A percentile compares a stretch with the other conserved stretches of the same genome.
These are phyloP conservation scores for Pyralis farinalis DNA, from an alignment of 2,888 invertebrate genomes.

Conservation along the genomic window DNA sequence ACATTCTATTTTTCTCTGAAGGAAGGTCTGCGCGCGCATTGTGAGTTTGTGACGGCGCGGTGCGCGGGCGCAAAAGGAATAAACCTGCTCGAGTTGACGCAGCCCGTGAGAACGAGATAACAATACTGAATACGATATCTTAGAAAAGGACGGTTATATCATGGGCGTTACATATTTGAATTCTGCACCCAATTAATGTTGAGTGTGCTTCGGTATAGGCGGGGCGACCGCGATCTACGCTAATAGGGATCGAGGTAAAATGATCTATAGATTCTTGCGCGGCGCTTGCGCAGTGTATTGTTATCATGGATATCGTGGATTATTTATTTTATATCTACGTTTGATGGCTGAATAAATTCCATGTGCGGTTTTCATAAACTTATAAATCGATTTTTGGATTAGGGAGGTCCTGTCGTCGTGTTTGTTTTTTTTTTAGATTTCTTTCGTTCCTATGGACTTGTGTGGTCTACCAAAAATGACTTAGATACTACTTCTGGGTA, in stretches of 20 bases:
- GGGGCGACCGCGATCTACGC: slow-evolving; percentile 62
- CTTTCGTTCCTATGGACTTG: background rate
- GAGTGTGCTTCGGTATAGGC: slow-evolving; percentile 74
- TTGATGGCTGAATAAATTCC: slow-evolving; percentile 68
- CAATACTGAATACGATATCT: slow-evolving; percentile 12
- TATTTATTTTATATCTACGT: slow-evolving; percentile 62
- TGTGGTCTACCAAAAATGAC: background rate
- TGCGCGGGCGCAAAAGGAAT: slow-evolving; percentile 70
- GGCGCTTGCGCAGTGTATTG: slow-evolving; percentile 64
- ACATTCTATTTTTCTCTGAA: slow-evolving; percentile 74
- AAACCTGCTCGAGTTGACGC: slow-evolving; percentile 38
- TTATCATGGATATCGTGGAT: slow-evolving; percentile 69
- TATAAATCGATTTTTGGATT: slow-evolving; percentile 36
- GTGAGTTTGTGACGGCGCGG: slow-evolving; percentile 33
- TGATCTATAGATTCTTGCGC: slow-evolving; percentile 76
- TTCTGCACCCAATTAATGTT: slow-evolving; percentile 76
- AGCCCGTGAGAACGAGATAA: slow-evolving; percentile 33
- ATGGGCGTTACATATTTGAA: slow-evolving; percentile 67
- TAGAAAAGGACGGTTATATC: slow-evolving; percentile 37
- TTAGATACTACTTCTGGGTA: too few relatives aligned
- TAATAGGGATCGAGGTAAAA: slow-evolving; percentile 76
- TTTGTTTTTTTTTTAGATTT: background rate
- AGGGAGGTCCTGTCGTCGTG: slow-evolving; percentile 26
- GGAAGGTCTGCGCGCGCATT: slow-evolving; percentile 62
- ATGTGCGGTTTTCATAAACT: slow-evolving; percentile 47